These are phyloP conservation scores for Calephelis virginiensis DNA, from an alignment of 1,140 invertebrate genomes.

Conservation along the genomic window DNA sequence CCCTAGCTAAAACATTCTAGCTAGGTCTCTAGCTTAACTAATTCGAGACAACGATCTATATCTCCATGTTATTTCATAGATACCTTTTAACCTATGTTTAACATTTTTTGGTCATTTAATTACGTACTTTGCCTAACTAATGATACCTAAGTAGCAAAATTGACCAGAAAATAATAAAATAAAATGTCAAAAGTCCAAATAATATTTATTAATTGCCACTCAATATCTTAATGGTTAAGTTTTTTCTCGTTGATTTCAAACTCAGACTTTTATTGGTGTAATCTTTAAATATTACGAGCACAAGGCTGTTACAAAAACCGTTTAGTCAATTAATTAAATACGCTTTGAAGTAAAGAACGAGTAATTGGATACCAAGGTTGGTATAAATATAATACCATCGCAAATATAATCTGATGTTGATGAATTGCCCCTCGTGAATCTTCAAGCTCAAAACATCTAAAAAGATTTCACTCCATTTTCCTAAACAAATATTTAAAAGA, in stretches of 20 bases:
- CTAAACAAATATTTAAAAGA: background rate
- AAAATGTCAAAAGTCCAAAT: too few species aligned
- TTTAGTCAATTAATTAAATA: conserved; percentile 17
- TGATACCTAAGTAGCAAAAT: too few species aligned
- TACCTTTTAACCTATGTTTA: too few species aligned
- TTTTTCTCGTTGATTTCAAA: background rate
- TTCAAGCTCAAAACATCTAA: conserved; percentile 16
- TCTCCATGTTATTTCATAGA: too few species aligned
- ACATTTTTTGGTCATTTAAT: too few species aligned
- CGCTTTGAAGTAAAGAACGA: conserved; percentile 11
- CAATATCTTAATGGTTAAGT: background rate
- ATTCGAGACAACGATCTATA: too few species aligned
- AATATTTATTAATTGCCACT: too few species aligned
- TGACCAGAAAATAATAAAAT: too few species aligned
- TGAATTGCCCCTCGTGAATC: conserved; percentile 22
- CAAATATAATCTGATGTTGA: conserved; percentile 23
- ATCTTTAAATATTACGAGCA: conserved; percentile 1
- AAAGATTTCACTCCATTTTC: conserved; percentile 9
- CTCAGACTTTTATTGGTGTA: background rate
- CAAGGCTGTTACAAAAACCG: conserved; percentile 3
- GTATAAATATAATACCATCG: conserved; percentile 19
- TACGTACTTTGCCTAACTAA: too few species aligned
- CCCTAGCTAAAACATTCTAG: too few species aligned
- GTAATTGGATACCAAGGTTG: conserved; percentile 14
- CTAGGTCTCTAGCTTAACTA: too few species aligned